Percentiles rank a stretch among this genome's conserved stretches.
Conservation (phyloP, 2,888 invertebrate species). For the Schizaphis graminum region DNA sequence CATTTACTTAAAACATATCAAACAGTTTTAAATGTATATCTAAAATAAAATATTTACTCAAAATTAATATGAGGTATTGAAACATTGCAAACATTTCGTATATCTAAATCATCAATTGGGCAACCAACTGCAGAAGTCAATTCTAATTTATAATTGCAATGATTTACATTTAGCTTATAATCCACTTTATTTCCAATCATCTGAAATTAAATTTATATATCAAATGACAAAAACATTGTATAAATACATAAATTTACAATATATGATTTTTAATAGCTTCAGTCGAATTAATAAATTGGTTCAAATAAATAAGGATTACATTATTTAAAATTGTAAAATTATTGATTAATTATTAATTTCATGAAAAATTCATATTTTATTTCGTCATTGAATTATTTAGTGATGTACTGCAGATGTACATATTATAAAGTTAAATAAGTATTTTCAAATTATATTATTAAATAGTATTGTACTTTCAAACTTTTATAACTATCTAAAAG, state of each 20-base stretch:
- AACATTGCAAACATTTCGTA: conserved; percentile 16
- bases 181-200: not conserved
- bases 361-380: too few relatives aligned
- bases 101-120: conserved; percentile 46
- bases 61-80: conserved; percentile 9
- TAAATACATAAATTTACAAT: not conserved
- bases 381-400: too few relatives aligned
- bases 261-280: not conserved
- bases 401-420: too few relatives aligned
- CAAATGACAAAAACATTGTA: not conserved
- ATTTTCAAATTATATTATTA: not conserved
- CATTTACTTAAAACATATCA: not conserved
- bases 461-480: not conserved
- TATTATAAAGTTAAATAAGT: not conserved
- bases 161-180: not conserved
- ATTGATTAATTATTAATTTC: not conserved
- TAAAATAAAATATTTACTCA: conserved; percentile 42
- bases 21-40: not conserved
- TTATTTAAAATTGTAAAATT: not conserved
- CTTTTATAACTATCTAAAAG: not conserved
- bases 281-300: not conserved
- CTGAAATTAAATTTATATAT: conserved; percentile 12
- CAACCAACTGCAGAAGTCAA: conserved; percentile 23
- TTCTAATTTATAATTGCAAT: conserved; percentile 42
- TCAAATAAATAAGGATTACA: not conserved